Evolutionary conservation across 2,888 invertebrate genomes (phyloP).

Genomic region (Ceriagrion tenellum): DNA sequence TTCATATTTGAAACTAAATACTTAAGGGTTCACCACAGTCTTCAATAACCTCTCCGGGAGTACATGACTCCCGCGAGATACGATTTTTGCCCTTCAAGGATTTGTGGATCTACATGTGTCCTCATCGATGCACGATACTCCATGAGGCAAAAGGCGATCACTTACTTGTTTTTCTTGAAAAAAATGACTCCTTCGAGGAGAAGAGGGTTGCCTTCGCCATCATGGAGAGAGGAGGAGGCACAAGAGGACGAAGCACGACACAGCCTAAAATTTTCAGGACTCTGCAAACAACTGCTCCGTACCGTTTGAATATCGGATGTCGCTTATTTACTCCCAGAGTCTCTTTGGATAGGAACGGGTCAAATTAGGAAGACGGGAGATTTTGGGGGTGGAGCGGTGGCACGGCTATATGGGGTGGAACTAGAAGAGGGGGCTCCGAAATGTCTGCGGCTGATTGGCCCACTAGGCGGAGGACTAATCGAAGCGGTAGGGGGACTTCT

Average conservation of each 20-base stretch:
- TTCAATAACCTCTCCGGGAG: no score
- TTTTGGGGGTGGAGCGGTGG: background rate
- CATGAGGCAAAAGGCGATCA: background rate
- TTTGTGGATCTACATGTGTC: background rate
- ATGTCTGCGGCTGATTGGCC: constrained; percentile 13
- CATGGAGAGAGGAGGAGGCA: background rate
- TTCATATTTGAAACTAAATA: no score
- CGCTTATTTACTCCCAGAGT: background rate
- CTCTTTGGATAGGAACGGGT: constrained; percentile 11
- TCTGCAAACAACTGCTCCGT: background rate
- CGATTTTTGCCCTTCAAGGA: no score
- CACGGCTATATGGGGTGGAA: background rate
- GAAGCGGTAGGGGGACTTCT: background rate
- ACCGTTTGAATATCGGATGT: constrained; percentile 29
- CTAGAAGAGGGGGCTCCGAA: background rate
- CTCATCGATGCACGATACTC: background rate
- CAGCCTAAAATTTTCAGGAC: background rate
- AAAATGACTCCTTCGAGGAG: background rate
- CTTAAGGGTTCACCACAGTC: no score
- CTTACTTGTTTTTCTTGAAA: background rate
- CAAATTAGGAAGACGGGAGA: background rate
- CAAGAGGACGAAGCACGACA: background rate
- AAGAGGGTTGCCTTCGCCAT: background rate
- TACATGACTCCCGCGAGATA: no score
- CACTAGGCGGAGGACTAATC: constrained; percentile 9